These are phyloP conservation scores for Micronisus gabar DNA, from an alignment of 2,113 vertebrate species.

Conservation along the genomic window DNA sequence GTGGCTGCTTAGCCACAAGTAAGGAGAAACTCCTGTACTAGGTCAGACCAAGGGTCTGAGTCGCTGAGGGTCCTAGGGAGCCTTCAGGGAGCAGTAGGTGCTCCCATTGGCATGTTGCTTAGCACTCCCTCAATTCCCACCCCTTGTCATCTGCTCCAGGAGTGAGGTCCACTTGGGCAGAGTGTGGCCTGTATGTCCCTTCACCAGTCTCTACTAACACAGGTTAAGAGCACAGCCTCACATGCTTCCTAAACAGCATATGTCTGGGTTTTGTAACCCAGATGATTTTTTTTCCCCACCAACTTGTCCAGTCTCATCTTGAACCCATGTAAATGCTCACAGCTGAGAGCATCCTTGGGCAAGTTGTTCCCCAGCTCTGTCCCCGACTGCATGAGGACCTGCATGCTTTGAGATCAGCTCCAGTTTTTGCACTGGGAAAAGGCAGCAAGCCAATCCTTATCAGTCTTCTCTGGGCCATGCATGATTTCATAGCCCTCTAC, in stretches of 20 bases:
- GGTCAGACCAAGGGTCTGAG: not conserved
- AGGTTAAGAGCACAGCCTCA: not conserved
- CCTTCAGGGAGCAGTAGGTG: not conserved
- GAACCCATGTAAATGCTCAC: not conserved
- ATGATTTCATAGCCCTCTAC: not conserved
- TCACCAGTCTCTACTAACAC: not conserved
- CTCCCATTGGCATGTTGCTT: not conserved
- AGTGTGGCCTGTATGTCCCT: not conserved
- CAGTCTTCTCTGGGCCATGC: not conserved
- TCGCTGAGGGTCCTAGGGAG: not conserved
- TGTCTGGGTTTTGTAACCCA: not conserved
- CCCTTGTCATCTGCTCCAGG: not conserved
- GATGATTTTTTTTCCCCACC: not conserved
- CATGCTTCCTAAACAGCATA: not conserved
- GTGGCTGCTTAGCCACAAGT: not conserved
- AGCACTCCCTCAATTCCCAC: not conserved
- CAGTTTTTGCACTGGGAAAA: not conserved
- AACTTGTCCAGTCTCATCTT: not conserved
- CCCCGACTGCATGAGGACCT: accelerated
- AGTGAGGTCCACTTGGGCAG: not conserved
- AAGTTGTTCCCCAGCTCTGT: not conserved
- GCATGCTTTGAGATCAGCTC: not conserved
- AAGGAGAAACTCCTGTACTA: not conserved
- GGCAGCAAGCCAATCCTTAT: not conserved
- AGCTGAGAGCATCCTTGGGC: not conserved